Conservation (phyloP, 2,797 vertebrate species). For the Arrhamphus sclerolepis region DNA sequence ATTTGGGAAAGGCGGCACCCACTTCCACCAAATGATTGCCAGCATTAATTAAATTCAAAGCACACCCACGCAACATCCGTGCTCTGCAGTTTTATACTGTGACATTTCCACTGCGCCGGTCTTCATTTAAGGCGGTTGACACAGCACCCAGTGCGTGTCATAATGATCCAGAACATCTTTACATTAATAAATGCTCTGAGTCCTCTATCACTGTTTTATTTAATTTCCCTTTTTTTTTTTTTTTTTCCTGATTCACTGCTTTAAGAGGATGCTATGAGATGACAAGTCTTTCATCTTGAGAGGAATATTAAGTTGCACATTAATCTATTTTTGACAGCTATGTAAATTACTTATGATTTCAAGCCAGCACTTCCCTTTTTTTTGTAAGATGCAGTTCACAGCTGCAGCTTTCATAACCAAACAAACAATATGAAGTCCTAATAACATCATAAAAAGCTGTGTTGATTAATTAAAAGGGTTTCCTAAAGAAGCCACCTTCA, state of each 20-base stretch:
- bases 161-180: constrained; percentile 20
- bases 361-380: neutral
- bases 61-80: constrained; percentile 31
- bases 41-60: constrained; percentile 43
- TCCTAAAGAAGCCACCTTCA: neutral
- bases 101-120: constrained; percentile 40
- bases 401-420: constrained; percentile 1
- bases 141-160: constrained; percentile 12
- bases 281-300: constrained; percentile 1
- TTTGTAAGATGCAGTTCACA: neutral
- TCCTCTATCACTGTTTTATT: neutral
- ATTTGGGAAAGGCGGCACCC: constrained; percentile 27
- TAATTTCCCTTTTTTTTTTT: neutral
- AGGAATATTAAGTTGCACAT: neutral
- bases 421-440: constrained; percentile 2
- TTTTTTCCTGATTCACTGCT: neutral
- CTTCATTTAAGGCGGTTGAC: constrained; percentile 32
- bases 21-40: constrained; percentile 23
- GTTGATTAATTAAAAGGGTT: constrained; percentile 17
- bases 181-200: constrained; percentile 10
- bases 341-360: neutral
- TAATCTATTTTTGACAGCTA: neutral
- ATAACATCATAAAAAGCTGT: constrained; percentile 1
- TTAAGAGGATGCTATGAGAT: neutral
- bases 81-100: constrained; percentile 25